These are phyloP conservation scores for Chrysocyon brachyurus DNA, from an alignment of 2,797 vertebrate genomes.

Conservation along the genomic window DNA sequence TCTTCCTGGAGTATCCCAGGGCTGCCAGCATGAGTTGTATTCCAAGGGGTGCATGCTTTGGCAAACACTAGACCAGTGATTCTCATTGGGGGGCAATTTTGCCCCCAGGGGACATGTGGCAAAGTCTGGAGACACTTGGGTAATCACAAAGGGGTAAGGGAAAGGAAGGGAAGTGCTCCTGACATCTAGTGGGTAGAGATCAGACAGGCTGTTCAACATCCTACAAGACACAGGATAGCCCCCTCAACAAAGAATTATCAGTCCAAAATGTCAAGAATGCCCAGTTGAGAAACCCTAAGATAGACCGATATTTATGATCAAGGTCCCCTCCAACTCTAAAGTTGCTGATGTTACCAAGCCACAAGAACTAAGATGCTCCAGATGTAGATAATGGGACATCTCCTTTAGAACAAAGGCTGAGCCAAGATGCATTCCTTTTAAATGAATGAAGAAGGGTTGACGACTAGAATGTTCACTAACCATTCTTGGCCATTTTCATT, in stretches of 20 bases:
- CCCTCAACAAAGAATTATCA: neutral
- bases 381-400: neutral
- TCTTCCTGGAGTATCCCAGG: neutral
- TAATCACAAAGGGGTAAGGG: neutral
- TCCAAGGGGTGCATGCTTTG: neutral
- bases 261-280: neutral
- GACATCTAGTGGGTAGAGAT: neutral
- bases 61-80: neutral
- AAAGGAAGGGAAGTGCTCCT: accelerated
- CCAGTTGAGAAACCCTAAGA: neutral
- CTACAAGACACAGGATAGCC: neutral
- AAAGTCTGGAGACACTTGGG: neutral
- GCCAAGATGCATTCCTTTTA: neutral
- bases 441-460: neutral
- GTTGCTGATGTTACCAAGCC: neutral
- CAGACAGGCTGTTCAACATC: neutral
- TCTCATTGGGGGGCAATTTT: neutral
- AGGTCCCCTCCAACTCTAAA: neutral
- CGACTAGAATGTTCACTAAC: neutral
- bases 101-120: neutral
- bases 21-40: neutral
- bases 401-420: neutral
- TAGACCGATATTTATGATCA: neutral
- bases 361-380: neutral
- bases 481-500: neutral